These are phyloP conservation scores for Papilio glaucus DNA, from an alignment of 1,140 invertebrate species.

Conservation along the genomic window DNA sequence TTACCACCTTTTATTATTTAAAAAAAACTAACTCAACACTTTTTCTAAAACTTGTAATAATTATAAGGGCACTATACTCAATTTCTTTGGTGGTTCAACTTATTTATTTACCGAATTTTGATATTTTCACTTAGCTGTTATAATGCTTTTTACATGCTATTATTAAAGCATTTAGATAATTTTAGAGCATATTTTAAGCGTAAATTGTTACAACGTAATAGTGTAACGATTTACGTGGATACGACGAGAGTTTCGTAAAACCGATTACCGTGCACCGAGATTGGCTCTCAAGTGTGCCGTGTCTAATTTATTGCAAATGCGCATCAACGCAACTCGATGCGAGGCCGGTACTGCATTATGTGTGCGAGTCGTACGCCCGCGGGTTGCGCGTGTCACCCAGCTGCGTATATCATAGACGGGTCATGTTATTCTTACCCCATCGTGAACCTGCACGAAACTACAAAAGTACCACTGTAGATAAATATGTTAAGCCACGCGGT, in stretches of 20 bases:
- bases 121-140: no score
- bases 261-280: conserved; percentile 65
- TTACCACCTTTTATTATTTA: no score
- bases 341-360: conserved; percentile 39
- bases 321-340: conserved; percentile 51
- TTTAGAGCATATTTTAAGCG: conserved; percentile 20
- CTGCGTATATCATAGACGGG: conserved; percentile 47
- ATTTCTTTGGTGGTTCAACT: no score
- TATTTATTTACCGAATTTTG: background rate
- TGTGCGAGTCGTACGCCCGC: conserved; percentile 38
- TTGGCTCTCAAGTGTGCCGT: conserved; percentile 67
- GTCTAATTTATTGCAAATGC: conserved; percentile 73
- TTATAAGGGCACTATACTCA: no score
- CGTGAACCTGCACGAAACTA: conserved; percentile 46
- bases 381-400: conserved; percentile 58
- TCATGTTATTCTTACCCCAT: conserved; percentile 37
- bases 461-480: conserved; percentile 29
- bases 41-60: no score
- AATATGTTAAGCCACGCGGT: no score
- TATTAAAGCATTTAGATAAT: conserved; percentile 18
- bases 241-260: conserved; percentile 70
- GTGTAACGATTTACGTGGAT: conserved; percentile 60
- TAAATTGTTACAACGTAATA: conserved; percentile 43
- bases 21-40: no score
- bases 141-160: background rate